Conservation (phyloP, 2,797 vertebrate genomes). For the Sebastes elongatus region DNA sequence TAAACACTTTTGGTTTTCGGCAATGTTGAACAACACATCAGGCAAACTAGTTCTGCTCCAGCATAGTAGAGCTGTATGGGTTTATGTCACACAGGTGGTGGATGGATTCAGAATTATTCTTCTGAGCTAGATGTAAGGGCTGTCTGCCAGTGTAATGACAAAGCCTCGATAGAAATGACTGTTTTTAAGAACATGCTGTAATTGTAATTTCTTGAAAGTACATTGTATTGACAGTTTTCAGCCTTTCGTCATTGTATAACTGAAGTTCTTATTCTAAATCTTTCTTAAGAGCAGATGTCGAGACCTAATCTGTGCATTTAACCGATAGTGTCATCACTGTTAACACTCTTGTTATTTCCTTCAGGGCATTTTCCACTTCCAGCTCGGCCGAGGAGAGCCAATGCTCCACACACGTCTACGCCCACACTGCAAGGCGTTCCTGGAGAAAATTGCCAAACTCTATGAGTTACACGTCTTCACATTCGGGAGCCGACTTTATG, state of each 20-base stretch:
- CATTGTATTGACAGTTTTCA: not conserved
- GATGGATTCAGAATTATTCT: not conserved
- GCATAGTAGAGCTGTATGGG: not conserved
- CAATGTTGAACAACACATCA: too few relatives aligned
- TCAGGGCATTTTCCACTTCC: conserved; percentile 98
- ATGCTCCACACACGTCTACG: conserved; percentile 97
- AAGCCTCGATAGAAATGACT: not conserved
- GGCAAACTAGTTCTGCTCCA: too few relatives aligned
- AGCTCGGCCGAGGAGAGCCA: conserved; percentile 94
- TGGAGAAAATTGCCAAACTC: conserved; percentile 96
- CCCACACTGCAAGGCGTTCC: conserved; percentile 96
- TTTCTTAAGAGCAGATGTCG: not conserved
- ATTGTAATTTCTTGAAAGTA: not conserved
- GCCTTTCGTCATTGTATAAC: not conserved
- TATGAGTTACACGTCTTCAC: conserved; percentile 98
- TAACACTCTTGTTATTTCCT: not conserved
- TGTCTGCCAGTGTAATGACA: not conserved
- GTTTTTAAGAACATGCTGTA: not conserved
- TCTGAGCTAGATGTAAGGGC: not conserved
- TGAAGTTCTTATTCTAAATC: not conserved
- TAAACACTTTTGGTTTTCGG: too few relatives aligned
- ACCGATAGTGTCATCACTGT: not conserved
- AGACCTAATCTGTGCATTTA: not conserved
- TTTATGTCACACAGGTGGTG: not conserved
- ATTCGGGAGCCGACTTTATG: conserved; percentile 96